Percentiles rank a stretch among this genome's conserved stretches.
Conservation (phyloP, 1,140 invertebrate species). For the Goniozus legneri region DNA sequence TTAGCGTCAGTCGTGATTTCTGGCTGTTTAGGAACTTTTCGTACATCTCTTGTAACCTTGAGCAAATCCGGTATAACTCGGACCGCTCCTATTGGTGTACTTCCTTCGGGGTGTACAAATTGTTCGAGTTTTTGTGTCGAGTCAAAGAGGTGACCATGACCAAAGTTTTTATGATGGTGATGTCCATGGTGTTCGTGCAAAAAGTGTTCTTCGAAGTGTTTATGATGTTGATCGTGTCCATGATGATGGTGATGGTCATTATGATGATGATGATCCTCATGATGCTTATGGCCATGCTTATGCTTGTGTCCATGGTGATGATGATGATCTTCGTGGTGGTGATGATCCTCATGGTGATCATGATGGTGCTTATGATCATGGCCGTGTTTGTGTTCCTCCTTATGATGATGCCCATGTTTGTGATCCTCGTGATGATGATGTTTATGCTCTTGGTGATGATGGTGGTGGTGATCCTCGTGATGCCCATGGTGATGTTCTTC, state of each 20-base stretch:
- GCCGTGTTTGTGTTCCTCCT: slow-evolving; percentile 26
- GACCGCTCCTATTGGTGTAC: slow-evolving; percentile 1
- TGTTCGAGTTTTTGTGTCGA: slow-evolving; percentile 34
- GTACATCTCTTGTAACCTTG: slow-evolving; percentile 10
- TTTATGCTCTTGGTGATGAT: slow-evolving; percentile 29
- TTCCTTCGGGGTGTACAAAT: slow-evolving; percentile 33
- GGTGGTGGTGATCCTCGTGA: slow-evolving; percentile 30
- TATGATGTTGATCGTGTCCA: slow-evolving; percentile 27
- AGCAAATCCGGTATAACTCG: not conserved
- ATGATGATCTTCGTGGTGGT: slow-evolving; percentile 34
- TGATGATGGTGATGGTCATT: slow-evolving; percentile 34
- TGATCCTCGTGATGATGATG: slow-evolving; percentile 37
- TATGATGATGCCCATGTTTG: slow-evolving; percentile 33
- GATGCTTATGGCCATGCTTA: slow-evolving; percentile 34
- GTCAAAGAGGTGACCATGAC: slow-evolving; percentile 29
- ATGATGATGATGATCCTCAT: slow-evolving; percentile 31
- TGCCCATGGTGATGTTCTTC: slow-evolving; percentile 38
- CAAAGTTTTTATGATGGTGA: slow-evolving; percentile 25
- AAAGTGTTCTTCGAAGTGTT: slow-evolving; percentile 23
- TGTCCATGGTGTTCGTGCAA: slow-evolving; percentile 20
- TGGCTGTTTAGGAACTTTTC: slow-evolving; percentile 17
- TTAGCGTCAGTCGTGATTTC: not conserved
- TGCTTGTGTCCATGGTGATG: slow-evolving; percentile 35
- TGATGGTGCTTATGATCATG: slow-evolving; percentile 34
- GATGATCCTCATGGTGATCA: slow-evolving; percentile 33